These are phyloP conservation scores for Halichoerus grypus DNA, from an alignment of 2,113 vertebrate species.

Conservation along the genomic window DNA sequence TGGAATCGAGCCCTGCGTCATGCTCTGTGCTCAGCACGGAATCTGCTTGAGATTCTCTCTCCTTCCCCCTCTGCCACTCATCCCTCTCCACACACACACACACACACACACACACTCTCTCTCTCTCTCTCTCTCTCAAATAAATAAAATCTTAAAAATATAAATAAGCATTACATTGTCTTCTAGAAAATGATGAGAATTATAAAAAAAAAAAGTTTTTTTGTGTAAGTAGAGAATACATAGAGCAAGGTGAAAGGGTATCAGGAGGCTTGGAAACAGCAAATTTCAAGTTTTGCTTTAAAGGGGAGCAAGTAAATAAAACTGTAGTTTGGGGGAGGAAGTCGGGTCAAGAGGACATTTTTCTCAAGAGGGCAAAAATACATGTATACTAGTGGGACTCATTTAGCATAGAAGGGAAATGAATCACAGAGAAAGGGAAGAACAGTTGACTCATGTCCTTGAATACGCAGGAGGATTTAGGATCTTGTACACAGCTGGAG, in stretches of 20 bases:
- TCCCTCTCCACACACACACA: no score
- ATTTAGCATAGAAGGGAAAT: not conserved
- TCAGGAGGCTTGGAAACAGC: not conserved
- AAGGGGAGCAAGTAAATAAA: not conserved
- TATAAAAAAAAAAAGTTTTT: not conserved
- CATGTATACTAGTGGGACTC: not conserved
- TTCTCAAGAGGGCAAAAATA: not conserved
- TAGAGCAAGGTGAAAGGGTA: not conserved
- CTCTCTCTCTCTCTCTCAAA: not conserved
- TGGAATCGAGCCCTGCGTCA: not conserved
- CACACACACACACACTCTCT: no score
- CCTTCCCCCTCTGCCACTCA: not conserved
- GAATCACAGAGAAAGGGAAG: not conserved
- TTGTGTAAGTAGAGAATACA: not conserved
- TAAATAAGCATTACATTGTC: not conserved
- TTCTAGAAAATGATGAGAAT: not conserved
- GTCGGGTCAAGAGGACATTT: not conserved
- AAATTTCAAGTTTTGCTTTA: constrained; percentile 14
- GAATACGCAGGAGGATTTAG: not conserved
- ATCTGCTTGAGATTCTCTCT: not conserved
- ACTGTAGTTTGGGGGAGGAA: not conserved
- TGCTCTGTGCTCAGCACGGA: not conserved
- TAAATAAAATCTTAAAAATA: not conserved
- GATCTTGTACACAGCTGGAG: not conserved
- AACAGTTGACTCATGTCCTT: not conserved